Evolutionary conservation across 2,113 vertebrate genomes (phyloP).

Genomic region (Anoura caudifer): DNA sequence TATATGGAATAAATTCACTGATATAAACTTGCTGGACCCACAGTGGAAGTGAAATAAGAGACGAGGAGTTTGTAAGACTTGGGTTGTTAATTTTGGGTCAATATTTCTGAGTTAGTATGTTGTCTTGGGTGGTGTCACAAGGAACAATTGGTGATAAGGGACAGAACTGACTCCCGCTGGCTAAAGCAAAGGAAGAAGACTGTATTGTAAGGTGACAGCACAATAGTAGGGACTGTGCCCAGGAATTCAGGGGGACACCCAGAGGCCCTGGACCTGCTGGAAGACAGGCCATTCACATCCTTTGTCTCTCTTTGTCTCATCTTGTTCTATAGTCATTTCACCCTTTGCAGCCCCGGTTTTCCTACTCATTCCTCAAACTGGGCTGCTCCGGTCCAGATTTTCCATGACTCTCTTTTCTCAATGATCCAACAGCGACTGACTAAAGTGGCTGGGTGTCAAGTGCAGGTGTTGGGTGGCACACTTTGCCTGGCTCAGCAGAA

Average conservation of each 20-base stretch:
- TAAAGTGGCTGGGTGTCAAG: not conserved
- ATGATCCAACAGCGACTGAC: too few species aligned
- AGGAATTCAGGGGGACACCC: not conserved
- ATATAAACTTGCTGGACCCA: not conserved
- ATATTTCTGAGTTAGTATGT: not conserved
- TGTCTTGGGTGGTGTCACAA: not conserved
- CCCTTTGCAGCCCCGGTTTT: rapidly evolving
- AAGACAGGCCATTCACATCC: not conserved
- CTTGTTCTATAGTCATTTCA: rapidly evolving
- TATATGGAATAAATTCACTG: not conserved
- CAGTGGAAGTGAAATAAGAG: not conserved
- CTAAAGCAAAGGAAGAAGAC: not conserved
- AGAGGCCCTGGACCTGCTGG: rapidly evolving
- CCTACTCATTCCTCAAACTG: not conserved
- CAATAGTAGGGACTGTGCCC: too few species aligned
- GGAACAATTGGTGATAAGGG: not conserved
- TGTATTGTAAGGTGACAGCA: rapidly evolving
- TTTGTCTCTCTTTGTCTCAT: not conserved
- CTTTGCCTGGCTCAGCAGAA: not conserved
- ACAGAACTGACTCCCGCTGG: not conserved
- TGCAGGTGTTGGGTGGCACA: too few species aligned
- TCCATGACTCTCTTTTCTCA: not conserved
- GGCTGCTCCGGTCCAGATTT: not conserved
- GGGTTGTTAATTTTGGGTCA: not conserved
- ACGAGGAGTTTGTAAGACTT: not conserved